Evolutionary conservation across 2,113 vertebrate genomes (phyloP).

Genomic region (Odocoileus hemionus): DNA sequence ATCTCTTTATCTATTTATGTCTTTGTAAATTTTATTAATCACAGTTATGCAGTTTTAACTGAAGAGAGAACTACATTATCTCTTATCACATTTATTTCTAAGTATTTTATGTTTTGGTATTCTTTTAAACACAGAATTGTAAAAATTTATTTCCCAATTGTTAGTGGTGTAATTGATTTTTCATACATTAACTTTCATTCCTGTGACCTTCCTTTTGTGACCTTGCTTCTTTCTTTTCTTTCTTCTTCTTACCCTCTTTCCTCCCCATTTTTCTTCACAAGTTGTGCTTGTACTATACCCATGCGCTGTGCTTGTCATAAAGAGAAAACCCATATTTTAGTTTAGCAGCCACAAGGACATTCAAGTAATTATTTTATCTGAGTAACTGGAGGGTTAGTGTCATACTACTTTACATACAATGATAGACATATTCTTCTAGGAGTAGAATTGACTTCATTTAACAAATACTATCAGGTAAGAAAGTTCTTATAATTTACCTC

Average conservation of each 20-base stretch:
- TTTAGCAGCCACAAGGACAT: neutral
- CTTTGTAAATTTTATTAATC: neutral
- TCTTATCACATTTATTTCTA: neutral
- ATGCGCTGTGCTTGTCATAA: too few species aligned
- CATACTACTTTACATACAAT: neutral
- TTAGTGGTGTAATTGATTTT: neutral
- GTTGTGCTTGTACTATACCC: accelerated
- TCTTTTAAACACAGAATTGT: neutral
- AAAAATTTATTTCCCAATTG: neutral
- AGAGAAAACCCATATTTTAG: neutral
- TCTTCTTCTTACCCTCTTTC: neutral
- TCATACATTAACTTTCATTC: neutral
- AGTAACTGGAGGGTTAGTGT: neutral
- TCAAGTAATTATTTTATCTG: neutral
- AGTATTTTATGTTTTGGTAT: neutral
- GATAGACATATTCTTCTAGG: neutral
- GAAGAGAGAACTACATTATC: neutral
- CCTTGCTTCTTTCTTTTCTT: too few species aligned
- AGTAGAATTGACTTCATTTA: neutral
- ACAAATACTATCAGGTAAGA: neutral
- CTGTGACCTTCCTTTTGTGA: neutral
- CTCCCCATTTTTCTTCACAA: neutral
- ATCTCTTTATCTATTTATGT: neutral
- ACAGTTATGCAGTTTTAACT: neutral
- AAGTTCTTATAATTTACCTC: neutral